Base-by-base conservation (phyloP, 2,113 vertebrate genomes). In the Aleadryas rufinucha region DNA sequence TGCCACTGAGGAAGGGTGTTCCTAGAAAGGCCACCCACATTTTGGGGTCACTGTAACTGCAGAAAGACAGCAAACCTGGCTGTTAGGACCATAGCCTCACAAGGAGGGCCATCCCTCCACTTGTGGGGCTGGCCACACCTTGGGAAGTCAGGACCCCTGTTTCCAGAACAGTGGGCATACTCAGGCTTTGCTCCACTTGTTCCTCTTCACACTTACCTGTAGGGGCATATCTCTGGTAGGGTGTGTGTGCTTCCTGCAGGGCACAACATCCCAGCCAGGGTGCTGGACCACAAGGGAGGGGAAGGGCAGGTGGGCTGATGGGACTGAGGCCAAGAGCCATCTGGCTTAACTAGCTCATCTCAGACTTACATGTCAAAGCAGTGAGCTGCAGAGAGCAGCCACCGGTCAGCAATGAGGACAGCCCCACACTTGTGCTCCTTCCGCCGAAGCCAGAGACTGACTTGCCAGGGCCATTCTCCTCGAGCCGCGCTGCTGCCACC, bases 381-480 rank as follows among this genome's bases (percentile, higher is more conserved):
- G 96, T 99, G 99, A 2, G 99, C 99, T 1, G 99, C 99, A 1
- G 99, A 99, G 74, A 99, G 97, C 84, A 99, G 97, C 99, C 99
- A 99, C 69, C 97, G 98, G 53, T 98, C 98, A 0, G 99, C 98
- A 54, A 99, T 98, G 59, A 99, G 98, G 3, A 99, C 99, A 3
- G 99, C 99, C 8, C 99, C 99, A 2, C 99, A 99, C 59, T 98
- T 98, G 90, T 99, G 99, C 54, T 98, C 98, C 86, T 98, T 98
- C 63, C 86, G 98, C 84, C 97, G 97, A 69, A 99, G 98, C 98
- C 99, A 99, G 26, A 99, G 98, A 61, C 99, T 99, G 72, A 97
- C 99, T 45, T 99, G 98, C 99, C 99, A 99, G 8, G 99, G 99
- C 99, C 99, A 99, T 93, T 99, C 99, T 22, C 99, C 99, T 28